Evolutionary conservation across 2,113 vertebrate genomes (phyloP).

Genomic region (Arvicanthis niloticus): DNA sequence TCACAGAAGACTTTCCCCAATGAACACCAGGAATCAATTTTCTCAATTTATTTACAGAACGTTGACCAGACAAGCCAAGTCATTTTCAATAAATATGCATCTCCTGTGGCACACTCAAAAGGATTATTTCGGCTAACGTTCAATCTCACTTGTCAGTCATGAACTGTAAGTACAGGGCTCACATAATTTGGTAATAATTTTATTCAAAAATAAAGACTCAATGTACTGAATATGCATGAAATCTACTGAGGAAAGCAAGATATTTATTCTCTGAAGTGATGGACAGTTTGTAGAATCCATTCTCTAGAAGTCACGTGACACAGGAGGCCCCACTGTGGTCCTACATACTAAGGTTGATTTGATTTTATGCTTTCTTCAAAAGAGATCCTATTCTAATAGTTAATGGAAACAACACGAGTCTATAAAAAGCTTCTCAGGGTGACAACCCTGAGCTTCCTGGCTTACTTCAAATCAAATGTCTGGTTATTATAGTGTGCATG

Average conservation of each 20-base stretch:
- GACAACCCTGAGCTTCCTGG: background rate
- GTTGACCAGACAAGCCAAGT: conserved; percentile 72
- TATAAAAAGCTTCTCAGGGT: background rate
- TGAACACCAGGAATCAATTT: conserved; percentile 58
- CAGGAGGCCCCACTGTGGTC: background rate
- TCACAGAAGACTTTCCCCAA: background rate
- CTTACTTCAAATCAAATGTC: background rate
- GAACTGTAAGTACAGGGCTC: conserved; percentile 54
- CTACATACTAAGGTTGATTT: conserved; percentile 23
- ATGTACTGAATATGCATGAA: background rate
- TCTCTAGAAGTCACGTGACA: background rate
- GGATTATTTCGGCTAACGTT: conserved; percentile 63
- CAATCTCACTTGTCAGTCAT: conserved; percentile 50
- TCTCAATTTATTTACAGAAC: conserved; percentile 68
- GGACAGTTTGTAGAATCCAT: background rate
- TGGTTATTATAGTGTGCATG: background rate
- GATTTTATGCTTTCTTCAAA: background rate
- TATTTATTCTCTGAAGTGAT: conserved; percentile 1
- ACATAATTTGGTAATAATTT: conserved; percentile 52
- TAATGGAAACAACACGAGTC: conserved; percentile 43
- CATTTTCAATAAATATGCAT: conserved; percentile 63
- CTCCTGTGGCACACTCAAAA: conserved; percentile 28
- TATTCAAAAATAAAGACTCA: conserved; percentile 42
- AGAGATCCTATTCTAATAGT: conserved; percentile 24
- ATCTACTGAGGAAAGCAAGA: conserved; percentile 22